phyloP scores from a whole-genome alignment of 2,113 vertebrate species.

The Vimba vimba region DNA sequence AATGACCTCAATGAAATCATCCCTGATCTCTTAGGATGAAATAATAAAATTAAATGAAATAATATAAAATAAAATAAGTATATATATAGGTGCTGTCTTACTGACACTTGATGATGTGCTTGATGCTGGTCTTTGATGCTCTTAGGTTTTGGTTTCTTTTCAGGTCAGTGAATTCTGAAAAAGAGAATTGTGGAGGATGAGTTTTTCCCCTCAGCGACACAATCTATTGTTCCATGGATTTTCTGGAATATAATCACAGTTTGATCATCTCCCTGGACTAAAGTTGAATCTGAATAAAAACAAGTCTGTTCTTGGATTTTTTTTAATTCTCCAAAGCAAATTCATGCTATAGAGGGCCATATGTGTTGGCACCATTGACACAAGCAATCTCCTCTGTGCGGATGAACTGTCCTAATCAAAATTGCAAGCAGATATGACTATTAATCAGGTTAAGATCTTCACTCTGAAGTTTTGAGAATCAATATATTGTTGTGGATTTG shows the following conservation, averaged over 20 bases:
- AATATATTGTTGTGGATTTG: constrained; percentile 34
- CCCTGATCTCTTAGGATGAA: not conserved
- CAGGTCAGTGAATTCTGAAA: constrained; percentile 29
- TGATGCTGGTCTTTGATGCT: not conserved
- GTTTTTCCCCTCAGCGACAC: not conserved
- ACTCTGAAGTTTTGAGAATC: constrained; percentile 3
- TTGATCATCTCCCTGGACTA: constrained; percentile 25
- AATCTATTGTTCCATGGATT: constrained; percentile 12
- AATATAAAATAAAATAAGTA: no score
- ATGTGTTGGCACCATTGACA: not conserved
- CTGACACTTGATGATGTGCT: not conserved
- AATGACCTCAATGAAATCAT: not conserved
- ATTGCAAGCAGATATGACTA: constrained; percentile 22
- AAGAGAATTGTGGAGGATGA: not conserved
- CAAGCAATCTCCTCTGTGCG: constrained; percentile 30
- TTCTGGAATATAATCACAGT: constrained; percentile 25
- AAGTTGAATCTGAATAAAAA: constrained; percentile 36
- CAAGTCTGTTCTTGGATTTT: constrained; percentile 24
- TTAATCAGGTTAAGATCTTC: constrained; percentile 43
- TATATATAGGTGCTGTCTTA: not conserved
- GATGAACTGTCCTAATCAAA: constrained; percentile 40
- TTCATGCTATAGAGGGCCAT: not conserved
- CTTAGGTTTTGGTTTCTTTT: constrained; percentile 20
- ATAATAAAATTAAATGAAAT: not conserved
- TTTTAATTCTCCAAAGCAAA: constrained; percentile 26